These are phyloP conservation scores for Boloria euphrosyne DNA, from an alignment of 2,888 invertebrate species.

Conservation along the genomic window DNA sequence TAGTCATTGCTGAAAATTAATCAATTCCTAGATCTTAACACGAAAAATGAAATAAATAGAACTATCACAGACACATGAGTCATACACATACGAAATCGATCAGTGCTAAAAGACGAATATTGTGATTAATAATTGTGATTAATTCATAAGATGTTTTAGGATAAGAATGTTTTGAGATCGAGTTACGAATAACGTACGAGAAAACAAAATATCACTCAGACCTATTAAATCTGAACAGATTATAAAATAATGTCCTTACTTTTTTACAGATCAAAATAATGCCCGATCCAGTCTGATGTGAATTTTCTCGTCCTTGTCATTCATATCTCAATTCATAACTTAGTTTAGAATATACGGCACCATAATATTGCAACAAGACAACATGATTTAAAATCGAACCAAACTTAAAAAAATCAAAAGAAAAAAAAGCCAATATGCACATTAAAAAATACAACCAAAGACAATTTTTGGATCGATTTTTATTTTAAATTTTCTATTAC, in stretches of 20 bases:
- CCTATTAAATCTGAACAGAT: too few species aligned
- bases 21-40: slow-evolving; percentile 52
- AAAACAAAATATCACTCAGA: too few species aligned
- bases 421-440: background rate
- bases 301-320: slow-evolving; percentile 8
- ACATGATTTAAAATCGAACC: slow-evolving; percentile 10
- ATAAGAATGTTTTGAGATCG: slow-evolving; percentile 41
- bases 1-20: slow-evolving; percentile 61
- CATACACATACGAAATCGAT: slow-evolving; percentile 66
- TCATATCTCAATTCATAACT: slow-evolving; percentile 35
- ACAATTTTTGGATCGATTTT: background rate
- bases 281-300: background rate
- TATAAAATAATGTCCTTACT: background rate
- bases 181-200: slow-evolving; percentile 46
- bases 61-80: slow-evolving; percentile 80
- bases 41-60: slow-evolving; percentile 68
- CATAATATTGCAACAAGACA: slow-evolving; percentile 12
- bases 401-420: background rate
- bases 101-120: slow-evolving; percentile 57
- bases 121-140: slow-evolving; percentile 48
- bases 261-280: slow-evolving; percentile 6
- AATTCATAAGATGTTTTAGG: slow-evolving; percentile 69
- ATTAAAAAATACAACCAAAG: background rate
- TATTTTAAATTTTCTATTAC: background rate
- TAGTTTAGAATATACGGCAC: slow-evolving; percentile 34